Evolutionary conservation across 2,888 invertebrate species (phyloP).

Genomic region (Invenusta paracnida): DNA sequence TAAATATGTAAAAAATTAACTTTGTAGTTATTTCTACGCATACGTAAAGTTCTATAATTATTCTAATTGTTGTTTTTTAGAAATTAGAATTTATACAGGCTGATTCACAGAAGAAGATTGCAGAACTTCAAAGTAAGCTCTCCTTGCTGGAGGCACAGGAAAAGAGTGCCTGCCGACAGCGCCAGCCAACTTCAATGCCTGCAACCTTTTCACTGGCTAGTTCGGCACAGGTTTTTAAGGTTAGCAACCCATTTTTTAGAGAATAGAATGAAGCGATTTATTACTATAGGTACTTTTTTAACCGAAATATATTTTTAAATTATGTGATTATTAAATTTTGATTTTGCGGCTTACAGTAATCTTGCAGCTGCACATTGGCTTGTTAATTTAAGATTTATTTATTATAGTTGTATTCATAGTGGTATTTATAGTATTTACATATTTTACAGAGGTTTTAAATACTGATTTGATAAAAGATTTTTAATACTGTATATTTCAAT

Average conservation of each 20-base stretch:
- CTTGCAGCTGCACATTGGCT: too few relatives aligned
- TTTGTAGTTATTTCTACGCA: too few relatives aligned
- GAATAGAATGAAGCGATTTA: too few relatives aligned
- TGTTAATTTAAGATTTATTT: not conserved
- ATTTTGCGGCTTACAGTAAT: too few relatives aligned
- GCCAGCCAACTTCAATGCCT: not conserved
- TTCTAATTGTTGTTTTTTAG: not conserved
- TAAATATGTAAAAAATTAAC: too few relatives aligned
- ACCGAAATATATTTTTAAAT: too few relatives aligned
- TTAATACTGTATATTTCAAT: too few relatives aligned
- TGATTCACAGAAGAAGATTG: not conserved
- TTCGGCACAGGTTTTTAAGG: not conserved
- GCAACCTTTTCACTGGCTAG: slow-evolving; percentile 6
- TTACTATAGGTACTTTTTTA: too few relatives aligned
- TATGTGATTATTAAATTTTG: too few relatives aligned
- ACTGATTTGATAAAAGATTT: too few relatives aligned
- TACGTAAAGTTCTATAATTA: too few relatives aligned
- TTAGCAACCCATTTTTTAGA: too few relatives aligned
- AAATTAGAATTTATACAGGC: not conserved
- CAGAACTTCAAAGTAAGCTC: not conserved
- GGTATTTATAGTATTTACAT: not conserved
- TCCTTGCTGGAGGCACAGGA: not conserved
- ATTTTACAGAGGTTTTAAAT: not conserved
- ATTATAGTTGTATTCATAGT: not conserved
- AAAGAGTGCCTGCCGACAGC: not conserved